These are phyloP conservation scores for Macaca nemestrina DNA, from an alignment of 2,113 vertebrate species.

Conservation along the genomic window DNA sequence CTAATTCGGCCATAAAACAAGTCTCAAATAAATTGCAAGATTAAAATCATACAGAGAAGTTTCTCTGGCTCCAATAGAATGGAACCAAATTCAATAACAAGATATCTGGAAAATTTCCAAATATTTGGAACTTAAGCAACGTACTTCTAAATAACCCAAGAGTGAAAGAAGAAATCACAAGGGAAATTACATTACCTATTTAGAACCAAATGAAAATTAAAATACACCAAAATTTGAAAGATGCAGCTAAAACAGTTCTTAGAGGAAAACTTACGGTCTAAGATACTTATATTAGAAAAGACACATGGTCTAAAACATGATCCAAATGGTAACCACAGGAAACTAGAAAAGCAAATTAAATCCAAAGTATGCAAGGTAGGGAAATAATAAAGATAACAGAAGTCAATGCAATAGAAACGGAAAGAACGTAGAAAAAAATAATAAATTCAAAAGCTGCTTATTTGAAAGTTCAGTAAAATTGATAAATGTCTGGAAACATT, in stretches of 20 bases:
- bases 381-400: not conserved
- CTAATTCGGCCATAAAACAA: not conserved
- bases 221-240: not conserved
- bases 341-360: not conserved
- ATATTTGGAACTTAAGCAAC: not conserved
- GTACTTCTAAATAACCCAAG: not conserved
- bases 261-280: not conserved
- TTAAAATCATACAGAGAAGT: not conserved
- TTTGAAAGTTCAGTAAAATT: not conserved
- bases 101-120: not conserved
- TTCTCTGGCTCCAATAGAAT: not conserved
- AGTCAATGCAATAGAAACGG: not conserved
- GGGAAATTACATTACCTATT: not conserved
- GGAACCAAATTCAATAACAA: not conserved
- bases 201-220: not conserved
- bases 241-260: not conserved
- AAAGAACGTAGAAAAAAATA: not conserved
- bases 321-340: not conserved
- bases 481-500: not conserved
- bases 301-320: not conserved
- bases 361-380: not conserved
- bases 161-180: not conserved
- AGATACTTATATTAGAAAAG: not conserved
- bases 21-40: not conserved
- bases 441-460: not conserved